Percentiles rank a stretch among this genome's conserved stretches.
These are phyloP conservation scores for Nycticryphes semicollaris DNA, from an alignment of 2,113 vertebrate genomes.

Conservation along the genomic window DNA sequence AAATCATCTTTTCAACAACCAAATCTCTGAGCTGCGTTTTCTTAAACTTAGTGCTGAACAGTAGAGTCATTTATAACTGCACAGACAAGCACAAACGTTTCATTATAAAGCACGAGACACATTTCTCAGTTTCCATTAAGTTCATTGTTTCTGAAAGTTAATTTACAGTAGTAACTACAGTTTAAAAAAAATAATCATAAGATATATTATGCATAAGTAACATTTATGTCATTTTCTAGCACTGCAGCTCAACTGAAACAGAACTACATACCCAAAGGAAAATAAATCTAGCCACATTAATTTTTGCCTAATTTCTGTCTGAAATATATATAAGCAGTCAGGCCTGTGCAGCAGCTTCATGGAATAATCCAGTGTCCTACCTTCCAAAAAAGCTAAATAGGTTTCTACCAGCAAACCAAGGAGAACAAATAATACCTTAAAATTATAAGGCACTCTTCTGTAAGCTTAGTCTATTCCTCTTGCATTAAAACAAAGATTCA, in stretches of 20 bases:
- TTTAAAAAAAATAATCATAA: constrained; percentile 42
- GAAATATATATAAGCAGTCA: neutral
- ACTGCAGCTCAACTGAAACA: constrained; percentile 32
- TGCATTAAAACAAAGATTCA: neutral
- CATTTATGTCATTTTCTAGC: constrained; percentile 52
- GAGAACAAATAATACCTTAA: neutral
- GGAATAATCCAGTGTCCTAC: neutral
- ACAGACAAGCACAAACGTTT: constrained; percentile 63
- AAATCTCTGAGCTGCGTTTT: constrained; percentile 64
- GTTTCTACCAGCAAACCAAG: neutral
- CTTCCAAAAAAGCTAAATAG: neutral
- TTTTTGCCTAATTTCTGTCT: neutral
- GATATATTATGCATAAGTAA: constrained; percentile 54
- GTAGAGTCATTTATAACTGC: constrained; percentile 65
- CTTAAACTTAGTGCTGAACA: constrained; percentile 60
- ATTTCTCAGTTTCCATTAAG: constrained; percentile 63
- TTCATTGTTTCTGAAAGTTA: constrained; percentile 70
- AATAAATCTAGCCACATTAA: constrained; percentile 46
- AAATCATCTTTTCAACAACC: constrained; percentile 73
- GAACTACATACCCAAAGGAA: constrained; percentile 36
- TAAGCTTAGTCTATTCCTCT: neutral
- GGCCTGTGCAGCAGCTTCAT: neutral
- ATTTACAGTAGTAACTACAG: constrained; percentile 65
- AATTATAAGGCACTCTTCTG: neutral
- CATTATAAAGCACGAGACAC: constrained; percentile 64